Percentiles rank a stretch among this genome's conserved stretches.
Evolutionary conservation across 2,888 invertebrate genomes (phyloP).

Genomic region (Fragum fragum): DNA sequence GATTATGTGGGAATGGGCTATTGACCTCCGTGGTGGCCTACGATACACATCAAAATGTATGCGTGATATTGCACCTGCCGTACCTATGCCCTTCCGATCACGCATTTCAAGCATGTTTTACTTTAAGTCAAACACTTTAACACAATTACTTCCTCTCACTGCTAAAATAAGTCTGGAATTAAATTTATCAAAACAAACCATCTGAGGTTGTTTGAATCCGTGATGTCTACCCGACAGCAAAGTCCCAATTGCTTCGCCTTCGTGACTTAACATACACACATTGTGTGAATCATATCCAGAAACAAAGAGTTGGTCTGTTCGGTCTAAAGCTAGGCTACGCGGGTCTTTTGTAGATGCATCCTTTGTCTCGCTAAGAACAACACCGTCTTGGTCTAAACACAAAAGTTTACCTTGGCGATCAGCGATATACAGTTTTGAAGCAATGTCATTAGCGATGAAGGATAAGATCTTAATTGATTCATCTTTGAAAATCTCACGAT

Average conservation of each 20-base stretch:
- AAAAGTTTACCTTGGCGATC: conserved; percentile 28
- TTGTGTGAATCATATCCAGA: conserved; percentile 10
- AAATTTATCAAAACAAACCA: conserved; percentile 45
- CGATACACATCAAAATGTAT: too few relatives aligned
- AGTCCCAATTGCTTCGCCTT: conserved; percentile 8
- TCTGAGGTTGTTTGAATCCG: conserved; percentile 40
- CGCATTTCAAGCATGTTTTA: too few relatives aligned
- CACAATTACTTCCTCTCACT: conserved; percentile 40
- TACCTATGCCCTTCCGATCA: too few relatives aligned
- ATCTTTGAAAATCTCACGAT: conserved; percentile 25
- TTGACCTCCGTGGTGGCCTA: too few relatives aligned
- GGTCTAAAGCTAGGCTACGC: conserved; percentile 6
- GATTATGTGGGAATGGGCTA: too few relatives aligned
- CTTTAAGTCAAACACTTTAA: conserved; percentile 47
- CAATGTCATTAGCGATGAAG: conserved; percentile 4
- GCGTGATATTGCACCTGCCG: too few relatives aligned
- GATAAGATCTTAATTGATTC: not conserved
- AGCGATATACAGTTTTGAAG: not conserved
- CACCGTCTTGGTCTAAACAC: conserved; percentile 12
- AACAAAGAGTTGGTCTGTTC: conserved; percentile 30
- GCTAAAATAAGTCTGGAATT: conserved; percentile 37
- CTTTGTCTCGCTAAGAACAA: not conserved
- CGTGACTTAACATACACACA: conserved; percentile 28
- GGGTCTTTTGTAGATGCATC: not conserved
- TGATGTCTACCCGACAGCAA: conserved; percentile 5